Conservation (phyloP, 2,113 vertebrate genomes). For the Cephalopterus ornatus region DNA sequence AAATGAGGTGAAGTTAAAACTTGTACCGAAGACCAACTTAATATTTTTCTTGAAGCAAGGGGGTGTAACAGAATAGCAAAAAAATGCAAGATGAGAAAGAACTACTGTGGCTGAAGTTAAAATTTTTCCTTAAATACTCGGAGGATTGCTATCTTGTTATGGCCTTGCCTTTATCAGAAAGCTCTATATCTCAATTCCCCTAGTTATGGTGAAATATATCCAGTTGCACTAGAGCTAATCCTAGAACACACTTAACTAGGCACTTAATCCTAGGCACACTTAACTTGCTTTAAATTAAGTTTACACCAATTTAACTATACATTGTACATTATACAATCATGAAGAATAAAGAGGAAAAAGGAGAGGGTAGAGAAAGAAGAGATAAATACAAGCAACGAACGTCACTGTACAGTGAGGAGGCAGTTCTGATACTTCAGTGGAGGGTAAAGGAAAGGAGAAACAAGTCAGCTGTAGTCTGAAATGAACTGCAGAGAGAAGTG, state of each 20-base stretch:
- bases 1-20: background rate
- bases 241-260: no score
- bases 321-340: background rate
- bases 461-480: background rate
- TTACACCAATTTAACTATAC: background rate
- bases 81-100: background rate
- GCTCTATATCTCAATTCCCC: background rate
- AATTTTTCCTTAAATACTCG: background rate
- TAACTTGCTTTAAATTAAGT: background rate
- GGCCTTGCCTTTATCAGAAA: background rate
- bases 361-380: background rate
- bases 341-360: background rate
- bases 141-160: background rate
- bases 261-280: no score
- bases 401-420: background rate
- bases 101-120: background rate
- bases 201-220: background rate
- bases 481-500: background rate
- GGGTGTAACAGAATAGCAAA: background rate
- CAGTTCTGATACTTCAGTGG: background rate
- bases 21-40: background rate
- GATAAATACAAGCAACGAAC: background rate
- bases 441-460: background rate
- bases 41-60: background rate
- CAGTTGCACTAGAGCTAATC: background rate